phyloP scores from a whole-genome alignment of 2,113 vertebrate genomes.

The Podarcis muralis region DNA sequence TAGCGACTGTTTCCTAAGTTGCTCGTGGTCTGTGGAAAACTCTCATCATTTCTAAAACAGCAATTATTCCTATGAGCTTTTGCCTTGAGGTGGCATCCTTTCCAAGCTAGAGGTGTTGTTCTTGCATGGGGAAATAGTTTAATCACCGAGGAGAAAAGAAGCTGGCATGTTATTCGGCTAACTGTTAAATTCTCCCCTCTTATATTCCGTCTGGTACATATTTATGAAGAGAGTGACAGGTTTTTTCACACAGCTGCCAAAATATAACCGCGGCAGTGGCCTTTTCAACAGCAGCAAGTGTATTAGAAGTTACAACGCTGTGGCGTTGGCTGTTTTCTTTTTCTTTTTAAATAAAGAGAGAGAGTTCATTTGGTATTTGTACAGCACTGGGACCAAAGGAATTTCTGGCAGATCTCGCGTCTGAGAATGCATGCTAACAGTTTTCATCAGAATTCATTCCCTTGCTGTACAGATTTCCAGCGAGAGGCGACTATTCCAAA shows the following conservation, averaged over 20 bases:
- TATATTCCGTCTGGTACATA: constrained; percentile 32
- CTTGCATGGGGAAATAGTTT: constrained; percentile 25
- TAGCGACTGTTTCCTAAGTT: constrained; percentile 46
- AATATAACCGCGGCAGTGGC: constrained; percentile 5
- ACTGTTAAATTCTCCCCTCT: constrained; percentile 16
- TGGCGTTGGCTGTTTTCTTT: neutral
- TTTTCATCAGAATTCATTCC: constrained; percentile 44
- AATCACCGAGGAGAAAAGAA: constrained; percentile 37
- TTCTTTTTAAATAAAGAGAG: neutral
- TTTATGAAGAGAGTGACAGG: constrained; percentile 38
- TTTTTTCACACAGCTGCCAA: constrained; percentile 34
- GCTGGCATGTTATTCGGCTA: constrained; percentile 28
- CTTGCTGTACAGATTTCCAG: constrained; percentile 39
- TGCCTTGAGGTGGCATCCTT: constrained; percentile 38
- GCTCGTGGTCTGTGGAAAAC: constrained; percentile 44
- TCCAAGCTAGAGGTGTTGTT: constrained; percentile 31
- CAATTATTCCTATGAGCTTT: constrained; percentile 47
- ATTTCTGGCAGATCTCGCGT: constrained; percentile 40
- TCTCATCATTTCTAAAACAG: constrained; percentile 46
- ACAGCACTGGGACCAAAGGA: constrained; percentile 17
- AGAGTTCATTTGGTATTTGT: constrained; percentile 31
- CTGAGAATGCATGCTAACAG: constrained; percentile 30
- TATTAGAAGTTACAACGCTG: constrained; percentile 31
- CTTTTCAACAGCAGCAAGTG: constrained; percentile 12
- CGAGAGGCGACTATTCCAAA: constrained; percentile 26